Evolutionary conservation across 2,888 invertebrate genomes (phyloP), one percentile per base, ranked within the genome.

Genomic region (Limnephilus marmoratus): DNA sequence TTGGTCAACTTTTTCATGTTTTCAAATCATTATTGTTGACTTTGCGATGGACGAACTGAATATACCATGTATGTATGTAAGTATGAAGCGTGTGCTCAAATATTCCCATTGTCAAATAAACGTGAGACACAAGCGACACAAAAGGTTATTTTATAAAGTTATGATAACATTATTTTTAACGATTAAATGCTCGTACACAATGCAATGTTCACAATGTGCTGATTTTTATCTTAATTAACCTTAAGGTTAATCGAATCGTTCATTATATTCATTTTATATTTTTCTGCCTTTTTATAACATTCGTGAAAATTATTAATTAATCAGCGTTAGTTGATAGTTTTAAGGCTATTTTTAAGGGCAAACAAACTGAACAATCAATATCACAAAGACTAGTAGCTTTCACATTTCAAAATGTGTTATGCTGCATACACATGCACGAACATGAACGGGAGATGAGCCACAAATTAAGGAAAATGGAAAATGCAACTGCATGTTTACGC

Each of bases 101-200:
- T 88, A 92, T 90, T 86, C 31, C 90, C 53, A 88, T 92, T 90
- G 92, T 90, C 90, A 90, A 92, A 90, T 88, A 90, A 92, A 53
- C 92, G 92, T 92, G 92, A 88, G 92, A 92, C 29, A 83, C 45
- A 53, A 90, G 29, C 88, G 90, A 92, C 90, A 92, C 83, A 90
- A 85, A 85, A 86, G 53, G 90, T 85, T 34, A 91, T 91, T 85
- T 49, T 85, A 80, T 90, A 11, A 53, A 90, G 34, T 24, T 45
- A 53, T 24, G 11, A 49, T 53, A 83, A 90, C 29, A 91, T 85
- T 53, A 83, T 90, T 83, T 90, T 90, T 90, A 49, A 31, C n/a
- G 12, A 85, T 68, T 83, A 83, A 53, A 45, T 90, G 68, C 88
- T 15, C 37, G 34, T 29, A 15, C 34, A 88, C 88, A 68, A 88